A percentile compares a stretch with the other conserved stretches of the same genome.
These are phyloP conservation scores for Sylvicola cinctus DNA, from an alignment of 2,888 invertebrate genomes.

Conservation along the genomic window DNA sequence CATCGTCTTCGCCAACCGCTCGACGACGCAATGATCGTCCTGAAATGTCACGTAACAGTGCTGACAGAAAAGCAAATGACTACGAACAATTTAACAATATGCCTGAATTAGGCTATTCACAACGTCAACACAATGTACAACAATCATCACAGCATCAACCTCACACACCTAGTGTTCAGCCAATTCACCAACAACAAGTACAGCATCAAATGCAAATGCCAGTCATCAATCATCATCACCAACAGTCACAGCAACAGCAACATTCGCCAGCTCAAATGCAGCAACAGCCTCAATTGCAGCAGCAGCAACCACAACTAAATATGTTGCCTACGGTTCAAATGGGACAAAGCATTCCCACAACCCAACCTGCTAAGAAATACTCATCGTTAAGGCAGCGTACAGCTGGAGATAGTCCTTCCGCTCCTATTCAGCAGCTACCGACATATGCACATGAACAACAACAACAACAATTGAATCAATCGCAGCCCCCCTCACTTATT, in stretches of 20 bases:
- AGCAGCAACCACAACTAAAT: constrained; percentile 19
- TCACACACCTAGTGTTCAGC: not conserved
- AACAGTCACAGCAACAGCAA: constrained; percentile 6
- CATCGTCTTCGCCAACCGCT: too few relatives aligned
- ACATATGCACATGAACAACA: constrained; percentile 15
- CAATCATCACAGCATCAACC: not conserved
- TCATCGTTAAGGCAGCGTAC: constrained; percentile 41
- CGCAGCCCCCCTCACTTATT: constrained; percentile 10
- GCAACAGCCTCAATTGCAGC: constrained; percentile 15
- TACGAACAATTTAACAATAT: not conserved
- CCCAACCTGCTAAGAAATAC: constrained; percentile 32
- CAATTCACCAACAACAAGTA: constrained; percentile 1
- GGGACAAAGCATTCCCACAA: constrained; percentile 1
- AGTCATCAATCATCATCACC: constrained; percentile 10
- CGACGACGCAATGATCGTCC: too few relatives aligned
- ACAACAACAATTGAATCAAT: constrained; percentile 14
- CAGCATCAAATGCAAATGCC: constrained; percentile 2
- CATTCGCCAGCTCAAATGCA: constrained; percentile 12
- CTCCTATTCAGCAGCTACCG: too few relatives aligned
- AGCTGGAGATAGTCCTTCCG: too few relatives aligned
- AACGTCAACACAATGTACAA: not conserved
- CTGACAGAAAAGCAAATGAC: not conserved
- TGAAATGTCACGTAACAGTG: not conserved
- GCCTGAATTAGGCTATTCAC: not conserved
- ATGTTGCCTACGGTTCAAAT: constrained; percentile 5